Percentiles rank a stretch among this genome's conserved stretches.
Conservation (phyloP, 2,888 invertebrate species). For the Ischnus inquisitorius region DNA sequence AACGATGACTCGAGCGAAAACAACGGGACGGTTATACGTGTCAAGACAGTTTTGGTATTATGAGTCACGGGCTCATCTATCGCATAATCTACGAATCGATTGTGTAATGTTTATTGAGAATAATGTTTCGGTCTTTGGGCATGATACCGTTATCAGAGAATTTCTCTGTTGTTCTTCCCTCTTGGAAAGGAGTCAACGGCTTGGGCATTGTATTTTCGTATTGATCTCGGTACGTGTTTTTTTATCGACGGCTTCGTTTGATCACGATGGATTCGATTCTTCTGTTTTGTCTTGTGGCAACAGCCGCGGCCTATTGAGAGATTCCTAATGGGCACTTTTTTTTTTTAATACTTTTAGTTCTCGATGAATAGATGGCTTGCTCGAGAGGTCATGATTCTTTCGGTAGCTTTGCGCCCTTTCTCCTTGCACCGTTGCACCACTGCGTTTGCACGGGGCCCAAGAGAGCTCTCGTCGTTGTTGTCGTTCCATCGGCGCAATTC, state of each 20-base stretch:
- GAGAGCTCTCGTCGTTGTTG: conserved; percentile 5
- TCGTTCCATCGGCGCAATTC: background rate
- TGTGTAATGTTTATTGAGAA: conserved; percentile 36
- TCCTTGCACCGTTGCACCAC: conserved; percentile 54
- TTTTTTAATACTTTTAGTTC: conserved; percentile 45
- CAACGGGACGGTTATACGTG: conserved; percentile 29
- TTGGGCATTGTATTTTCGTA: conserved; percentile 25
- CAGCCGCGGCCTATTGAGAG: background rate
- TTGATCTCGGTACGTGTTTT: background rate
- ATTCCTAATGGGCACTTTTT: conserved; percentile 45
- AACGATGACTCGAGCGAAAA: conserved; percentile 51
- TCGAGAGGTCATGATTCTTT: conserved; percentile 60
- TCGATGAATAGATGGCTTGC: conserved; percentile 56
- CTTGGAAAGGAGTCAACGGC: conserved; percentile 4
- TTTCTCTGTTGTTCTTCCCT: conserved; percentile 8
- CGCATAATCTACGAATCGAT: conserved; percentile 35
- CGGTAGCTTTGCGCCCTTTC: conserved; percentile 58
- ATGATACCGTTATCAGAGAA: conserved; percentile 44
- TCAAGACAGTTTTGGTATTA: conserved; percentile 47
- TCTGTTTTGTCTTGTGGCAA: background rate
- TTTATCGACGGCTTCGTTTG: conserved; percentile 21
- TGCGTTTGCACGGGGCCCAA: conserved; percentile 19
- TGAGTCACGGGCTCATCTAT: conserved; percentile 7
- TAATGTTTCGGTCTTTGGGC: background rate
- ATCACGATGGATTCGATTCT: background rate